Percentiles rank a stretch among this genome's conserved stretches.
Evolutionary conservation across 2,113 vertebrate genomes (phyloP).

Genomic region (Oryzias javanicus): DNA sequence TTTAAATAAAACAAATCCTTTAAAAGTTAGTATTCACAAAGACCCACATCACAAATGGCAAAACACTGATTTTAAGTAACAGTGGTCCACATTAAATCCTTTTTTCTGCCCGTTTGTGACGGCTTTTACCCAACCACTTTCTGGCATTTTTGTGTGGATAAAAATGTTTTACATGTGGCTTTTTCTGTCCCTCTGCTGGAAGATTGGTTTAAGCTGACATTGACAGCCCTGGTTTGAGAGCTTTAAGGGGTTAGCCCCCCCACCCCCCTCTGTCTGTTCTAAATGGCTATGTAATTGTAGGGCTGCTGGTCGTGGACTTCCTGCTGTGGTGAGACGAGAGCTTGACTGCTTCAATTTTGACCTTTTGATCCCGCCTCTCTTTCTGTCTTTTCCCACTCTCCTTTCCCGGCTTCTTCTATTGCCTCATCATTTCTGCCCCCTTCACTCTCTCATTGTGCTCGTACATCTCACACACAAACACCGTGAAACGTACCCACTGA

Average conservation of each 20-base stretch:
- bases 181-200: conserved; percentile 5
- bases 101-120: no score
- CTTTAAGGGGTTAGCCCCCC: conserved; percentile 20
- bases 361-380: conserved; percentile 52
- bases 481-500: conserved; percentile 13
- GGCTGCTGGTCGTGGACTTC: conserved; percentile 53
- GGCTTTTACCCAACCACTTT: not conserved
- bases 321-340: conserved; percentile 64
- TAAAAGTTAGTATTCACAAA: no score
- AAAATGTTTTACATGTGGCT: not conserved
- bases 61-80: no score
- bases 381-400: conserved; percentile 37
- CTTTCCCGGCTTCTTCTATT: conserved; percentile 21
- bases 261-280: conserved; percentile 43
- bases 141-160: not conserved
- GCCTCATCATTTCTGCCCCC: conserved; percentile 10
- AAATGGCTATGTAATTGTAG: conserved; percentile 70
- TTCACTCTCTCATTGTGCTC: conserved; percentile 11
- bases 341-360: conserved; percentile 59
- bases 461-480: conserved; percentile 21
- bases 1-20: no score
- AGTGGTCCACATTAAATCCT: no score
- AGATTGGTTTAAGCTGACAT: conserved; percentile 16
- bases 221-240: conserved; percentile 19
- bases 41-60: no score